A percentile compares a stretch with the other conserved stretches of the same genome.
phyloP scores from a whole-genome alignment of 2,113 vertebrate species.

The Nerophis ophidion region DNA sequence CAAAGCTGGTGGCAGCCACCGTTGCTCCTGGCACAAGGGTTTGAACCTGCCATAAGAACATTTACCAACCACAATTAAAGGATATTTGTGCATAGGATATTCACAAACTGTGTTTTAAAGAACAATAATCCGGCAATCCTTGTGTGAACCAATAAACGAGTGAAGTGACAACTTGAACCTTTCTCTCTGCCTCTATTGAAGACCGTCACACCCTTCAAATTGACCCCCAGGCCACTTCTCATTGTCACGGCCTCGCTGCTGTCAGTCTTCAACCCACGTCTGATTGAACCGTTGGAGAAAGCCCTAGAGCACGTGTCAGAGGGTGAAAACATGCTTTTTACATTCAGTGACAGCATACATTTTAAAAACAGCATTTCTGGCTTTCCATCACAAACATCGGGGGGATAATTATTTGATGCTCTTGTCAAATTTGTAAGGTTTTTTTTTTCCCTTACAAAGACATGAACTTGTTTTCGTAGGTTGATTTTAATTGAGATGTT shows the following conservation, averaged over 20 bases:
- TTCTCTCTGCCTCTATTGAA: slow-evolving; percentile 95
- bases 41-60: slow-evolving; percentile 75
- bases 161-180: slow-evolving; percentile 77
- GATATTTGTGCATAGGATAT: background rate
- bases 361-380: too few species aligned
- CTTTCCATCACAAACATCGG: too few species aligned
- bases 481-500: too few species aligned
- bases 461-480: too few species aligned
- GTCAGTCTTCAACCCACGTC: slow-evolving; percentile 88
- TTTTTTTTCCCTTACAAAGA: too few species aligned
- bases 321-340: background rate
- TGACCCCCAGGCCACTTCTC: slow-evolving; percentile 93
- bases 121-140: background rate
- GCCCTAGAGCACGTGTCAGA: slow-evolving; percentile 71
- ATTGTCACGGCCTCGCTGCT: slow-evolving; percentile 84
- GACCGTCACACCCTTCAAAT: slow-evolving; percentile 95
- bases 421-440: too few species aligned
- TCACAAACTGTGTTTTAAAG: background rate
- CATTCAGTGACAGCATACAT: too few species aligned
- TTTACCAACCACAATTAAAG: background rate
- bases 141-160: slow-evolving; percentile 32
- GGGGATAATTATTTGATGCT: too few species aligned
- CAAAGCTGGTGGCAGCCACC: slow-evolving; percentile 95
- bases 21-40: slow-evolving; percentile 85
- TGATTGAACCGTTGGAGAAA: slow-evolving; percentile 94